phyloP scores from a whole-genome alignment of 2,113 vertebrate species.

The Sakesphorus luctuosus region DNA sequence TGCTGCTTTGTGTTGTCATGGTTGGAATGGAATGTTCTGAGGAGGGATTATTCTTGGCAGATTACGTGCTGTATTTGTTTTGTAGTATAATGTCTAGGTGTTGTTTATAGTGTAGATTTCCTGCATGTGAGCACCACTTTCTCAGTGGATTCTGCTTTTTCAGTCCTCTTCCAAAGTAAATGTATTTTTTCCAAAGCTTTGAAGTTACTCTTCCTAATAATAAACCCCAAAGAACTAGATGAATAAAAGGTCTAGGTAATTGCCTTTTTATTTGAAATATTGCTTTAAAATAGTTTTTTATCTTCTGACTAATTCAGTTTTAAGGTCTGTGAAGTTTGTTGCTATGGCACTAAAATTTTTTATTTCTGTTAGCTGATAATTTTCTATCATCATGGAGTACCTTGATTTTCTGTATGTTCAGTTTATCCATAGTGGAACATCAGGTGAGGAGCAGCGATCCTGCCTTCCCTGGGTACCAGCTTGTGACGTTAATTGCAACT shows the following conservation, averaged over 20 bases:
- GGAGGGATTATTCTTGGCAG: not conserved
- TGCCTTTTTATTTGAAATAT: not conserved
- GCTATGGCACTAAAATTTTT: not conserved
- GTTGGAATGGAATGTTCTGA: not conserved
- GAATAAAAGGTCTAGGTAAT: not conserved
- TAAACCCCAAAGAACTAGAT: not conserved
- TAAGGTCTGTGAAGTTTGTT: conserved; percentile 7
- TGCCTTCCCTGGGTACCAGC: not conserved
- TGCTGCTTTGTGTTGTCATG: not conserved
- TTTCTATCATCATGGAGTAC: not conserved
- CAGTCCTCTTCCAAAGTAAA: not conserved
- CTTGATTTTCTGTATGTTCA: not conserved
- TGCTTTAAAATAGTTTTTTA: not conserved
- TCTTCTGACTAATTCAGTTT: not conserved
- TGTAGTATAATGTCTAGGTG: not conserved
- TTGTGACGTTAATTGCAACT: not conserved
- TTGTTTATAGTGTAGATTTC: not conserved
- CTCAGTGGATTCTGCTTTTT: not conserved
- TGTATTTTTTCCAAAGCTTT: not conserved
- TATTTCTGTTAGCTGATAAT: not conserved
- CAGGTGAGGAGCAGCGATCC: not conserved
- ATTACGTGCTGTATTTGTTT: not conserved
- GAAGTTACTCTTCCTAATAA: not conserved
- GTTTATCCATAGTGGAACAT: not conserved
- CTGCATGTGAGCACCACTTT: not conserved